Conservation (phyloP, 2,797 vertebrate genomes). For the Psittacula derbiana region DNA sequence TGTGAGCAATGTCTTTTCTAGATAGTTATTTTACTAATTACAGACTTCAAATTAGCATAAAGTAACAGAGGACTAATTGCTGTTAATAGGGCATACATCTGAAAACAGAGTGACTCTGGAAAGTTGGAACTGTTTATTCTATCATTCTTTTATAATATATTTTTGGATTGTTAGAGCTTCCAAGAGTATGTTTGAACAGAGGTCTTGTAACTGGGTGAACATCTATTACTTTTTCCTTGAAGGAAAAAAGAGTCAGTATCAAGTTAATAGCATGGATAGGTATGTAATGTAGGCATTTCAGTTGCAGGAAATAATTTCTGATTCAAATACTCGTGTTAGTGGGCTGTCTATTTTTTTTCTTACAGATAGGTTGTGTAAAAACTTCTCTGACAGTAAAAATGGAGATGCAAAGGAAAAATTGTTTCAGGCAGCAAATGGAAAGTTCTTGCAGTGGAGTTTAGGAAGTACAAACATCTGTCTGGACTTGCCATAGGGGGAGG, state of each 20-base stretch:
- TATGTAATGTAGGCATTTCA: neutral
- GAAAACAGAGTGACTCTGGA: neutral
- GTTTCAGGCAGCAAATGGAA: neutral
- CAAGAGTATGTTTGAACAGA: neutral
- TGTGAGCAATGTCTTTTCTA: neutral
- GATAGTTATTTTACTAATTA: neutral
- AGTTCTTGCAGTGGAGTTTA: neutral
- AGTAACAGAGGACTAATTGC: neutral
- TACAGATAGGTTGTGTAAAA: neutral
- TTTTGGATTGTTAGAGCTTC: neutral
- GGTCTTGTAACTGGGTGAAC: neutral
- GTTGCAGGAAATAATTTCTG: neutral
- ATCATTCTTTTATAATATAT: rapidly evolving
- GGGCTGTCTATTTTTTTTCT: rapidly evolving
- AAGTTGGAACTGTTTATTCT: neutral
- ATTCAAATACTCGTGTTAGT: neutral
- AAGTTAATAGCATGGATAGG: too few relatives aligned
- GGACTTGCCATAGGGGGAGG: neutral
- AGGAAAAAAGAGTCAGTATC: neutral
- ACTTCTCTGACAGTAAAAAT: neutral
- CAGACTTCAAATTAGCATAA: neutral
- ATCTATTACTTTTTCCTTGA: neutral
- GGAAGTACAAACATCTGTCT: neutral
- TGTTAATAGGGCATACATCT: neutral
- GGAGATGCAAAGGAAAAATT: neutral